Percentiles rank a stretch among this genome's conserved stretches.
These are phyloP conservation scores for Pseudococcus jackbeardsleyi DNA, from an alignment of 2,888 invertebrate genomes.

Conservation along the genomic window DNA sequence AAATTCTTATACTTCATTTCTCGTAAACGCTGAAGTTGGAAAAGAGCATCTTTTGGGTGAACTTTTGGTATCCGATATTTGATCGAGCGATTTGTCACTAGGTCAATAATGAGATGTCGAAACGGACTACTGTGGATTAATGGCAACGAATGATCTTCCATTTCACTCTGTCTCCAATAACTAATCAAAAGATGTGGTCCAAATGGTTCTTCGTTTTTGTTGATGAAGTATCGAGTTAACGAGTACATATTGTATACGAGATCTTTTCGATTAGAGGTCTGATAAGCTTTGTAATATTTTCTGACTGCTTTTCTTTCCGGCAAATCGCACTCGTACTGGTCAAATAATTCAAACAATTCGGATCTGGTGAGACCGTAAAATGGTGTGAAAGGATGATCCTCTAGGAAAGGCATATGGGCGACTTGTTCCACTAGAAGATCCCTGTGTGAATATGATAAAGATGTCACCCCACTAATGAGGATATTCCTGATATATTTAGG, in stretches of 20 bases:
- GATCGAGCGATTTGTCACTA: not conserved
- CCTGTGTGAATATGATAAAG: not conserved
- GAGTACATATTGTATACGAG: not conserved
- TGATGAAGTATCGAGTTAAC: not conserved
- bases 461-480: not conserved
- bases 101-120: not conserved
- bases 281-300: conserved; percentile 21
- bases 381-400: not conserved
- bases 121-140: not conserved
- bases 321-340: not conserved
- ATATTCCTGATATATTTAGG: conserved; percentile 1
- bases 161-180: not conserved
- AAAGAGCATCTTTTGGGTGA: not conserved
- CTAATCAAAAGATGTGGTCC: not conserved
- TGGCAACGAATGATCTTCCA: not conserved
- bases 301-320: not conserved
- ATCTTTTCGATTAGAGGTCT: not conserved
- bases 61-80: not conserved
- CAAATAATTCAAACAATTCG: not conserved
- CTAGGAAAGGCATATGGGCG: not conserved
- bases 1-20: not conserved
- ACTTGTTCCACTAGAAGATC: not conserved
- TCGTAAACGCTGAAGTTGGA: not conserved
- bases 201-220: not conserved
- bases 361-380: not conserved